Percentiles rank a stretch among this genome's conserved stretches.
These are phyloP conservation scores for Xestia rhomboidea DNA, from an alignment of 2,888 invertebrate genomes.

Conservation along the genomic window DNA sequence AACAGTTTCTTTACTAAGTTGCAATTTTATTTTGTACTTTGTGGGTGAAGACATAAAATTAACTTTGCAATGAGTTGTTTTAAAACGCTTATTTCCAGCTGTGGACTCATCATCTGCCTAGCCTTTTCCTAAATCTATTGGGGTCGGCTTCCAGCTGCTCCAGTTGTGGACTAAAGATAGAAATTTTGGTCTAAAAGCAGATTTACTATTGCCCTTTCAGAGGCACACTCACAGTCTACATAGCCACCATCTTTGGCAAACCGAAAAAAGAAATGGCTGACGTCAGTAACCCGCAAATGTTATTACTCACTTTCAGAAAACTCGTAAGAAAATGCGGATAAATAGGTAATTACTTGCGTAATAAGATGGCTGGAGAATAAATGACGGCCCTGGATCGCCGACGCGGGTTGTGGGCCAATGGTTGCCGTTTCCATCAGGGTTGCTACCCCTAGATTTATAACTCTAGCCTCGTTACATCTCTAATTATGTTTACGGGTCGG, in stretches of 20 bases:
- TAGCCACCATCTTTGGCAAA: slow-evolving; percentile 29
- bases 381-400: slow-evolving; percentile 70
- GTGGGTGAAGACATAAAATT: not conserved
- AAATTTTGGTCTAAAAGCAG: not conserved
- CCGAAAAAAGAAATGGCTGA: slow-evolving; percentile 64
- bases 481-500: slow-evolving; percentile 82
- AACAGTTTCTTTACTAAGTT: slow-evolving; percentile 32
- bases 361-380: slow-evolving; percentile 78
- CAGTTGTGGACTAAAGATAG: not conserved
- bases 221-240: not conserved
- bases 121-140: too few relatives aligned
- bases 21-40: slow-evolving; percentile 9
- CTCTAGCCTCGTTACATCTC: slow-evolving; percentile 79
- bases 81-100: not conserved
- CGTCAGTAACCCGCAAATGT: slow-evolving; percentile 54
- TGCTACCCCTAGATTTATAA: slow-evolving; percentile 79
- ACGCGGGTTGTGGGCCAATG: slow-evolving; percentile 60
- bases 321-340: slow-evolving; percentile 74
- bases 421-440: slow-evolving; percentile 57
- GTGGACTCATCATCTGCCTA: not conserved
- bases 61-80: not conserved
- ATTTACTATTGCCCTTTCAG: not conserved
- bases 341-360: slow-evolving; percentile 81
- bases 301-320: slow-evolving; percentile 69
- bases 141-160: not conserved